Evolutionary conservation across 2,797 vertebrate genomes (phyloP).

Genomic region (Gymnocypris eckloni): DNA sequence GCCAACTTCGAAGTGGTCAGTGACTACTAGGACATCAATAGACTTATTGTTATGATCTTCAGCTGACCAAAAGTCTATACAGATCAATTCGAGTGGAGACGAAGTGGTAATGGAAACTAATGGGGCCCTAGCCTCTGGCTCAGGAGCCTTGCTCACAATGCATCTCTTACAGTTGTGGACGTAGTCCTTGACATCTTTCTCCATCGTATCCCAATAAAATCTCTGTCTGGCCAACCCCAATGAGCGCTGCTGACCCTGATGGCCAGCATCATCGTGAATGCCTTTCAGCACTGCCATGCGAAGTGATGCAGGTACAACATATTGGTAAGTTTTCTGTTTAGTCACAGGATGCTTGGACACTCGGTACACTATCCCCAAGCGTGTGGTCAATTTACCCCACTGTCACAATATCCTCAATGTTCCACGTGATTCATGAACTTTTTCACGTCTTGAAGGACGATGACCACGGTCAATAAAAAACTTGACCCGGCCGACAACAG

Average conservation of each 20-base stretch:
- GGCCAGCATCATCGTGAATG: not conserved
- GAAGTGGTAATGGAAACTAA: conserved; percentile 13
- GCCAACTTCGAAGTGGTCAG: conserved; percentile 15
- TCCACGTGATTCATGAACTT: not conserved
- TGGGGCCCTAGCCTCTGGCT: conserved; percentile 14
- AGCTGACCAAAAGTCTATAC: conserved; percentile 22
- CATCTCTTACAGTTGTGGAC: not conserved
- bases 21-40: conserved; percentile 2
- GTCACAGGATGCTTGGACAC: not conserved
- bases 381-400: not conserved
- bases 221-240: not conserved
- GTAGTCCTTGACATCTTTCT: not conserved
- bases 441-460: not conserved
- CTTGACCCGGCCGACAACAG: conserved; percentile 1
- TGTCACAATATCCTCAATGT: not conserved
- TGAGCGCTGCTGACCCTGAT: not conserved
- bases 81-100: not conserved
- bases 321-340: not conserved
- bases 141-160: not conserved
- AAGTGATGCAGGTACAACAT: not conserved
- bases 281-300: not conserved
- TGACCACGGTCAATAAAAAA: not conserved
- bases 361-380: not conserved
- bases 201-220: not conserved
- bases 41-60: conserved; percentile 10